Evolutionary conservation across 2,888 invertebrate species (phyloP), one percentile per base, ranked within the genome.

Genomic region (Disparrhopalites patrizii): DNA sequence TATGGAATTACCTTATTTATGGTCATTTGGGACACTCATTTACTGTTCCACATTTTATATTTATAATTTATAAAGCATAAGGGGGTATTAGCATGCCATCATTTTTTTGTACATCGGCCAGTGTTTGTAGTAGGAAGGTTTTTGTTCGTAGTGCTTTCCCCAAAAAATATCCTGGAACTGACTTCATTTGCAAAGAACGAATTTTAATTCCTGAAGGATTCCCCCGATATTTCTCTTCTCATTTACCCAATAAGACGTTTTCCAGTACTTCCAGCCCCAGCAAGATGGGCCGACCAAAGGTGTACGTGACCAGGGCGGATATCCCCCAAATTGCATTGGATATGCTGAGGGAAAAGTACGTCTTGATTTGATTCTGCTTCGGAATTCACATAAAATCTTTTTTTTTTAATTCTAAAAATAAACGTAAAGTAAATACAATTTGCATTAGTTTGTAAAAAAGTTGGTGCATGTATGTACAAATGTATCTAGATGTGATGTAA

Each of bases 291-390:
- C 79, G 80, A 77, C 83, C 82, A 0, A 88, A 86, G 80, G 86
- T 91, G 69, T 82, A 90, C 67, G 83, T 91, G 28, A 87, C 89
- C 3, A 85, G 89, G 33, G 83, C 85, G 0, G 86, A 87, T 77
- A 84, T 86, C 70, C 87, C 88, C 1, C 78, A 83, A 60, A 82
- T 82, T 69, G 90, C 85, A 50, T 78, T 89, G 23, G 82, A 85
- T 63, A 77, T 90, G 67, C 80, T 91, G 15, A 79, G 82, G 71
- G 81, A 85, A 77, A 82, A 84, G 87, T 87, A 79, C 15, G 7
- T 15, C 7, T 36, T 36, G 7, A 36, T 36, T 36, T 36, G 36
- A 15, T 36, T 36, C 15, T 36, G 15, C 15, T 36, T 36, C 15
- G 36, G 15, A 10, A 10, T 7, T 36, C 36, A 10, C n/a, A n/a